Evolutionary conservation across 2,113 vertebrate species (phyloP).

Genomic region (Cariama cristata): DNA sequence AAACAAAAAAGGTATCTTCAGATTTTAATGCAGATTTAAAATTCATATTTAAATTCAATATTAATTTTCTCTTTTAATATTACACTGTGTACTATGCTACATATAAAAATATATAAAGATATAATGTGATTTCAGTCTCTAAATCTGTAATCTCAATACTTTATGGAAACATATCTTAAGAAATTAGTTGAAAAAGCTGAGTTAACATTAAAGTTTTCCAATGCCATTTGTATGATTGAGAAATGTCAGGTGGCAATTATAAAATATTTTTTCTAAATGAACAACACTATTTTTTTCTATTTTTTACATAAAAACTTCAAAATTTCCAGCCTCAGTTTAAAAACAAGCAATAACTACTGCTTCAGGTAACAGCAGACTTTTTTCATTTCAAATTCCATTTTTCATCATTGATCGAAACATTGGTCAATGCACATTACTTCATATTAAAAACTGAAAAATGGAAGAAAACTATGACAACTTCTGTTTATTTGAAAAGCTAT

Average conservation of each 20-base stretch:
- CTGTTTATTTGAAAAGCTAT: neutral
- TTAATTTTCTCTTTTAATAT: neutral
- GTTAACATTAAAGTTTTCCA: neutral
- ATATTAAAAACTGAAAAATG: neutral
- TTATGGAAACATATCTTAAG: neutral
- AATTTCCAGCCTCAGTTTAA: neutral
- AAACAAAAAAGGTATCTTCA: neutral
- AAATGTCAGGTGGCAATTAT: neutral
- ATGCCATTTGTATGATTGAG: neutral
- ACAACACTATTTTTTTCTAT: too few relatives aligned
- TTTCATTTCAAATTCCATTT: neutral
- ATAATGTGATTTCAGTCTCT: neutral
- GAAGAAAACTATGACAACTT: neutral
- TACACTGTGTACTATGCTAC: neutral
- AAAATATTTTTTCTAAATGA: neutral
- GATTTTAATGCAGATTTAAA: neutral
- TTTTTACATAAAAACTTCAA: neutral
- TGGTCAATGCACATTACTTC: neutral
- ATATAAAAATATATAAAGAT: neutral
- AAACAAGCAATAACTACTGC: neutral
- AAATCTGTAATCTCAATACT: neutral
- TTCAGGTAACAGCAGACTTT: neutral
- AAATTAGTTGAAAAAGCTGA: neutral
- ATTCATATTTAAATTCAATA: neutral
- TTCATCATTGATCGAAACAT: neutral